Base-by-base conservation (phyloP, 1,140 invertebrate genomes). In the Rhyacophila brunnea region DNA sequence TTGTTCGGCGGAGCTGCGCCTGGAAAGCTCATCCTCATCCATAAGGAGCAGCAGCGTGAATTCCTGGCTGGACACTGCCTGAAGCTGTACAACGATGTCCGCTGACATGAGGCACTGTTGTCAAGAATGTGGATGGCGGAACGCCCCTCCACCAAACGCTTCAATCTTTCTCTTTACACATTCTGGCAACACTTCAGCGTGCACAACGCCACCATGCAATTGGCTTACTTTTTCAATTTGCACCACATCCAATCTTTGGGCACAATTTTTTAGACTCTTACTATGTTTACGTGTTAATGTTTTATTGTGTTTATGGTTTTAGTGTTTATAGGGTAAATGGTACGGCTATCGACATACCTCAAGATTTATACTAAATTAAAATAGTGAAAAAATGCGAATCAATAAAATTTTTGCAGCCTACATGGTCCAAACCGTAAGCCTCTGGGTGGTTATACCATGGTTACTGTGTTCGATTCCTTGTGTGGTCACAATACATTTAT, bases 101-200 rank as follows among this genome's bases (percentile, higher is more conserved):
- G 71, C 74, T 79, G 76, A 78, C 77, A 72, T 68, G 70, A 72
- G 68, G 63, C 17, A n/a, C 72, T 73, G 75, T 73, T 73, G 23
- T 28, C 23, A 9, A 75, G 75, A 72, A 69, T 55, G 23, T 28
- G 23, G 23, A 28, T 28, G 1, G n/a, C 23, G 42, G 32, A 10
- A 6, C 40, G 54, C 71, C 57, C 71, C 74, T 51, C 69, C 76
- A 68, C 68, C 36, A 48, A 73, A 72, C 73, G 72, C 70, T 55
- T 20, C 15, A 20, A 17, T 46, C 14, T 20, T 46, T 18, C 44
- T 18, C 44, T 20, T 40, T 5, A 15, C 38, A 40, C 38, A 15
- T 40, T 15, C n/a, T 40, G n/a, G 15, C 38, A 40, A 40, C 11
- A 59, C 42, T 55, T 42, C 19, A 54, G 20, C 11, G 14, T 53